These are phyloP conservation scores for Melanargia galathea DNA, from an alignment of 2,888 invertebrate species.

Conservation along the genomic window DNA sequence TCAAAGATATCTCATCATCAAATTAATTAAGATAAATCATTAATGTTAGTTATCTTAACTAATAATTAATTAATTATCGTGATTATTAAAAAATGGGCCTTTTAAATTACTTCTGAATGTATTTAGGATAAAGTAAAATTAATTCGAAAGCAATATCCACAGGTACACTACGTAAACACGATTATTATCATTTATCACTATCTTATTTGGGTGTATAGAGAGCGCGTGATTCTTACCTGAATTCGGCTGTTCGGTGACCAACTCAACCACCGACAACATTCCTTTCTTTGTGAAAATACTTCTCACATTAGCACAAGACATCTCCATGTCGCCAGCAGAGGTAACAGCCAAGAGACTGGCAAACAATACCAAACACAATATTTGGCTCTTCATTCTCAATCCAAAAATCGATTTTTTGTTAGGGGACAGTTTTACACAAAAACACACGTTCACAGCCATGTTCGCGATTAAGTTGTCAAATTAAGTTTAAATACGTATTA, in stretches of 20 bases:
- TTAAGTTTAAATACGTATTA: slow-evolving; percentile 50
- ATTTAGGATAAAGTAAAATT: slow-evolving; percentile 16
- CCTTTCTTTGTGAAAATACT: slow-evolving; percentile 77
- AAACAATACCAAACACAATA: slow-evolving; percentile 72
- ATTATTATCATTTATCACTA: slow-evolving; percentile 63
- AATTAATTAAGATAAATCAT: background rate
- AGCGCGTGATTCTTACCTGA: slow-evolving; percentile 74
- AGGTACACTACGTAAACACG: slow-evolving; percentile 27
- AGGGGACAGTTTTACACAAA: slow-evolving; percentile 75
- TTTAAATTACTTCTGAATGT: background rate
- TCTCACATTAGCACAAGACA: slow-evolving; percentile 78
- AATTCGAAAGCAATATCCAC: slow-evolving; percentile 17
- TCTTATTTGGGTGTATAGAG: slow-evolving; percentile 52
- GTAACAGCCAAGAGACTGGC: slow-evolving; percentile 63
- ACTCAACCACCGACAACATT: slow-evolving; percentile 72
- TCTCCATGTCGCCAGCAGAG: slow-evolving; percentile 64
- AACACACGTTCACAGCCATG: slow-evolving; percentile 79
- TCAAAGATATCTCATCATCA: background rate
- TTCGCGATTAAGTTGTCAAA: slow-evolving; percentile 50
- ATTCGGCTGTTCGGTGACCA: slow-evolving; percentile 72
- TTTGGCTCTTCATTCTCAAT: slow-evolving; percentile 74
- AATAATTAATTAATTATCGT: background rate
- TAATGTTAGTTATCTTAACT: slow-evolving; percentile 7
- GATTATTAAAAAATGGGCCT: background rate
- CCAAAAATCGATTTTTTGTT: slow-evolving; percentile 81